Conservation (phyloP, 2,113 vertebrate genomes). For the Synodontis membranacea region DNA sequence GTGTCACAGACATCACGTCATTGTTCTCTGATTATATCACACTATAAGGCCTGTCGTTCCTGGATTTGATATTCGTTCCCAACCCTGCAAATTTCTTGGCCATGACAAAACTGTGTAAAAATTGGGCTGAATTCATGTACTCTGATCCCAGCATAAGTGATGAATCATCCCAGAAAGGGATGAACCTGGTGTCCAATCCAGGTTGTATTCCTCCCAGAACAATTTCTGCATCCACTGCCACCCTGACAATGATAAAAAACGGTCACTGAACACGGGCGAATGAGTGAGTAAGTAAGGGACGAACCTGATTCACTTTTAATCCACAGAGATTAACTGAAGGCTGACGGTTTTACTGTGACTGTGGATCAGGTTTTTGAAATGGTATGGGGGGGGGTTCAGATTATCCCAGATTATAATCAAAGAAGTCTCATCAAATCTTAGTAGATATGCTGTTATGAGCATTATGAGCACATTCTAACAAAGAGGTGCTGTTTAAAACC, state of each 20-base stretch:
- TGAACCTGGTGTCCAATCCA: neutral
- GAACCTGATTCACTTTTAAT: neutral
- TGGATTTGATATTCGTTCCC: too few species aligned
- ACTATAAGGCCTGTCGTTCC: too few species aligned
- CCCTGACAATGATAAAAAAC: neutral
- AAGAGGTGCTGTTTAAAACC: conserved; percentile 13
- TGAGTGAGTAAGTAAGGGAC: neutral
- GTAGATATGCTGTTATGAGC: neutral
- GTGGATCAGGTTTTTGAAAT: neutral
- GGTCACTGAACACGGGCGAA: neutral
- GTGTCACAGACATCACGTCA: too few species aligned
- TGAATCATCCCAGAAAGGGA: too few species aligned
- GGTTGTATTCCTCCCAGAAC: neutral
- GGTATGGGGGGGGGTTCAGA: neutral
- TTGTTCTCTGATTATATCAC: too few species aligned
- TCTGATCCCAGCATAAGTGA: too few species aligned
- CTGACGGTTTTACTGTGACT: neutral
- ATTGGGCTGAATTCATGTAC: too few species aligned
- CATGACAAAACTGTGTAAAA: too few species aligned
- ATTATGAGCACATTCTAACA: conserved; percentile 32
- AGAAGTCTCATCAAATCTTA: neutral
- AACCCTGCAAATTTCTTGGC: too few species aligned
- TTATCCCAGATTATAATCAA: neutral
- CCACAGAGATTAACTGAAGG: neutral
- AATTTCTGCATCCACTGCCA: neutral